phyloP scores from a whole-genome alignment of 2,888 invertebrate species.

The Apodemia duryi region DNA sequence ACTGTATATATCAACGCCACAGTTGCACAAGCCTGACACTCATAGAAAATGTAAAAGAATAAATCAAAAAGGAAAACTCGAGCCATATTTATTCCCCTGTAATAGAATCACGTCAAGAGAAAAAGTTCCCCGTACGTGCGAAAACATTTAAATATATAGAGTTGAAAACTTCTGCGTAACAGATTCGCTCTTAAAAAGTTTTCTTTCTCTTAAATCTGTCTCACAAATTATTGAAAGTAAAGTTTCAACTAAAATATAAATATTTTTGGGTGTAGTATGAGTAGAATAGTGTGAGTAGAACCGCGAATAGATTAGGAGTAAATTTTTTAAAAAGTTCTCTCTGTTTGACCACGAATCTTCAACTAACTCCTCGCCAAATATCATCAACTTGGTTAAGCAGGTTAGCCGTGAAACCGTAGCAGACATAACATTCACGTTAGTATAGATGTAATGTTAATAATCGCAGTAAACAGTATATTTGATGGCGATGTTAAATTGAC shows the following conservation, averaged over 20 bases:
- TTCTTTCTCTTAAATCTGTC: neutral
- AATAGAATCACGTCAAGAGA: slow-evolving; percentile 15
- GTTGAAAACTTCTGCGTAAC: neutral
- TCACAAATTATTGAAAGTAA: neutral
- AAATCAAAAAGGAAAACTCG: slow-evolving; percentile 3
- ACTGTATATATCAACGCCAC: neutral
- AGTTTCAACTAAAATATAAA: neutral
- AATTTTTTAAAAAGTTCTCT: too few species aligned
- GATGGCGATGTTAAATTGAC: too few species aligned
- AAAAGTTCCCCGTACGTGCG: slow-evolving; percentile 10
- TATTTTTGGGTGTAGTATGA: too few species aligned
- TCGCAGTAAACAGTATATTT: too few species aligned
- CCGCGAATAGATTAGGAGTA: too few species aligned
- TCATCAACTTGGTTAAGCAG: too few species aligned
- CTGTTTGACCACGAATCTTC: too few species aligned
- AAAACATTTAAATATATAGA: slow-evolving; percentile 13
- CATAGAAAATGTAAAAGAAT: slow-evolving; percentile 8
- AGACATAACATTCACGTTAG: too few species aligned
- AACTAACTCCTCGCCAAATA: too few species aligned
- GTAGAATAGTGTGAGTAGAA: too few species aligned
- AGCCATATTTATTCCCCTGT: neutral
- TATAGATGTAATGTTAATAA: too few species aligned
- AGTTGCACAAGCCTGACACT: neutral
- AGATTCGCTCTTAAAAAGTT: neutral
- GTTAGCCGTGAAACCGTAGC: too few species aligned